These are phyloP conservation scores for Pholis gunnellus DNA, from an alignment of 2,113 vertebrate genomes.

Conservation along the genomic window DNA sequence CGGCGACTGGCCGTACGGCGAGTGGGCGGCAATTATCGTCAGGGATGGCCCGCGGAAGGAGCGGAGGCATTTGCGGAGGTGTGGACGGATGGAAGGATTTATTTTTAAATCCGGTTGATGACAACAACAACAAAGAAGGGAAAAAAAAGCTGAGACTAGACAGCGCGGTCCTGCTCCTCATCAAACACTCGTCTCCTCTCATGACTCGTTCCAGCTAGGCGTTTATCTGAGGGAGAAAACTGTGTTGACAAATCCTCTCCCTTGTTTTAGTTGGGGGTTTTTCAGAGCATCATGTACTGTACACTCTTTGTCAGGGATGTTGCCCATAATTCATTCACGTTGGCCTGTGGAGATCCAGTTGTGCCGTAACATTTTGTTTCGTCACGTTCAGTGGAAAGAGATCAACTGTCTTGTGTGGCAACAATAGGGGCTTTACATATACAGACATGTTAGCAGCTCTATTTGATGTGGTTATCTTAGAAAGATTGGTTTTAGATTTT, in stretches of 20 bases:
- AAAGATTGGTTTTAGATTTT: background rate
- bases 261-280: background rate
- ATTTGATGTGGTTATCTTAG: background rate
- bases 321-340: constrained; percentile 1
- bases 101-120: constrained; percentile 78
- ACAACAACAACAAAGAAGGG: constrained; percentile 32
- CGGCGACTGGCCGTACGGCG: constrained; percentile 12
- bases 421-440: background rate
- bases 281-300: constrained; percentile 10
- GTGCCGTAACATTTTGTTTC: background rate
- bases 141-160: constrained; percentile 50
- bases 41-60: constrained; percentile 57
- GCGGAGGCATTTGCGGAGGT: constrained; percentile 30
- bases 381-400: background rate
- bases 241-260: constrained; percentile 17
- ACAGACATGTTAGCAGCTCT: background rate
- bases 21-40: constrained; percentile 71
- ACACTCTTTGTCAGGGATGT: background rate
- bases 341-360: background rate
- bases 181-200: constrained; percentile 69
- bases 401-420: background rate
- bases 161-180: constrained; percentile 63
- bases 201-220: constrained; percentile 44
- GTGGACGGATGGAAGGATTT: constrained; percentile 53
- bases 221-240: constrained; percentile 40